Evolutionary conservation across 2,888 invertebrate species (phyloP), one percentile per base, ranked within the genome.

Genomic region (Pyrgus malvae): DNA sequence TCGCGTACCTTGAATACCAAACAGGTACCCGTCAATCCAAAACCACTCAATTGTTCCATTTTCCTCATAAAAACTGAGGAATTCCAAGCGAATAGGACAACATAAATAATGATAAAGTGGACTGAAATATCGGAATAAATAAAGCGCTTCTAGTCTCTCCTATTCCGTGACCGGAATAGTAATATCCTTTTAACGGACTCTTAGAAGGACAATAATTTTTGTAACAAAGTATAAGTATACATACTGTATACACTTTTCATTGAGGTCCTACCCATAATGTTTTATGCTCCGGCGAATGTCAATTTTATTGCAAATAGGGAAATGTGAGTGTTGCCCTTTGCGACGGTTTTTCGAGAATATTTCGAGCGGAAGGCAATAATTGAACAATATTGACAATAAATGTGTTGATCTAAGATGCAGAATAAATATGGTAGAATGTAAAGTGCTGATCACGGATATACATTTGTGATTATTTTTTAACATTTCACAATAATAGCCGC

Each of bases 131-230:
- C 17, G 21, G 33, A 38, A 45, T 29, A 45, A 27, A 56, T 40
- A 48, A 48, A 46, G 31, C 59, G 40, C 46, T 49, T 62, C 62
- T 46, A 62, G 61, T 27, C 8, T 29, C 27, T 46, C 23, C 50
- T 58, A 51, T 37, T 51, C 58, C 48, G 57, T 60, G 68, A 68
- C 58, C 68, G 71, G 78, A 78, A 84, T 80, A 78, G 80, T 80
- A 83, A 84, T 84, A 77, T 78, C 76, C 78, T 78, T 71, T 76
- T 72, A 72, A 72, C 72, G 63, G 74, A 71, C 69, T 74, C 70
- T 41, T 71, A 66, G 51, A 55, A 63, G 57, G 59, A 66, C 64
- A 64, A 64, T 66, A 60, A 60, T 62, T 67, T 66, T 65, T 61
- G 51, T 23, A 29, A 40, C 25, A 12, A 33, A 38, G 19, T 38